phyloP scores from a whole-genome alignment of 2,113 vertebrate species.

The Pyrgilauda ruficollis region DNA sequence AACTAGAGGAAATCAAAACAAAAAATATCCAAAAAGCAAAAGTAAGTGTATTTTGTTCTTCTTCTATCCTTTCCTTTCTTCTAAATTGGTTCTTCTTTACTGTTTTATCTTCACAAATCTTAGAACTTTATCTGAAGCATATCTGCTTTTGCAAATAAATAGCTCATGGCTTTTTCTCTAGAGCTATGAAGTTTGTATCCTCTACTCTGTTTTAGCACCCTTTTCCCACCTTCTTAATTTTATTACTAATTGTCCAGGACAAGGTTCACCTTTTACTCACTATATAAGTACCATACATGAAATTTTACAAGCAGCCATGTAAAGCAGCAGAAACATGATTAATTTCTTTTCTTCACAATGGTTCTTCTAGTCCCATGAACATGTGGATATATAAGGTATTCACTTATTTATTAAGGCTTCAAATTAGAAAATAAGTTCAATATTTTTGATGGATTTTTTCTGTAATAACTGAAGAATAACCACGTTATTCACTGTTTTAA shows the following conservation, averaged over 20 bases:
- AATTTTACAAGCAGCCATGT: background rate
- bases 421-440: background rate
- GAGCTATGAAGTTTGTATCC: background rate
- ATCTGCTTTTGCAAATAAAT: background rate
- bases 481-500: background rate
- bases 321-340: background rate
- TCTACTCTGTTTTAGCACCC: background rate
- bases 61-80: background rate
- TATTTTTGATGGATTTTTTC: background rate
- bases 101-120: background rate
- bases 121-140: background rate
- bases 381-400: background rate
- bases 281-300: background rate
- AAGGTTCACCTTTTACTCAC: background rate
- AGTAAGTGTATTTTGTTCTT: conserved; percentile 61
- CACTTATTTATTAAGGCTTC: background rate
- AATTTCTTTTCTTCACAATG: background rate
- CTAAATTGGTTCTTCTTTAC: background rate
- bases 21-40: conserved; percentile 78
- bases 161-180: background rate
- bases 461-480: background rate
- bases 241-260: background rate
- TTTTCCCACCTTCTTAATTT: background rate
- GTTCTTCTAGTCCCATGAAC: background rate
- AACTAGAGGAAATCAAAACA: conserved; percentile 75